Conservation (phyloP, 2,888 invertebrate species). For the Idaea dimidiata region DNA sequence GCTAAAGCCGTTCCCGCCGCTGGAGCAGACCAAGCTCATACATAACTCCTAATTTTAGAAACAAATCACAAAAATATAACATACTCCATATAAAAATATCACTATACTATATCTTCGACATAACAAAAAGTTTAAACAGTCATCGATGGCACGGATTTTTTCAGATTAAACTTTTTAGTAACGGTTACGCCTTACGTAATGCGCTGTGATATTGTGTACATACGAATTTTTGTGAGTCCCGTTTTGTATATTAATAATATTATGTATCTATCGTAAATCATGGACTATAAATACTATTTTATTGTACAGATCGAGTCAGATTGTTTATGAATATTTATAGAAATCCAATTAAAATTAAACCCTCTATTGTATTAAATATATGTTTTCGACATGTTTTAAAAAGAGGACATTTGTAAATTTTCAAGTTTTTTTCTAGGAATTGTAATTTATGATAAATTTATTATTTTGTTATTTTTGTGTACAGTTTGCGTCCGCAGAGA, state of each 20-base stretch:
- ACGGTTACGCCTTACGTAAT: constrained; percentile 6
- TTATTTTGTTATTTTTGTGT: constrained; percentile 70
- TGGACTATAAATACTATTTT: constrained; percentile 45
- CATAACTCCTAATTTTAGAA: constrained; percentile 47
- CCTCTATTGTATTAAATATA: constrained; percentile 28
- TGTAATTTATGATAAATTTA: constrained; percentile 60
- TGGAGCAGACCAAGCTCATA: constrained; percentile 69
- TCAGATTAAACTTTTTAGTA: constrained; percentile 15
- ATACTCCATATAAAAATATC: not conserved
- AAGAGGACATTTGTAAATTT: constrained; percentile 60
- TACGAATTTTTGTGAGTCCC: constrained; percentile 57
- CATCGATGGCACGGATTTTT: constrained; percentile 5
- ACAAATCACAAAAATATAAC: constrained; percentile 6
- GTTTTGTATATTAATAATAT: constrained; percentile 59
- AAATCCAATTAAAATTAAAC: constrained; percentile 24
- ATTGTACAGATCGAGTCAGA: constrained; percentile 57
- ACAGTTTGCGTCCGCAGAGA: constrained; percentile 57
- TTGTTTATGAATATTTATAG: constrained; percentile 52
- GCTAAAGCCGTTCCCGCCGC: constrained; percentile 74
- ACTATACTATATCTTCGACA: constrained; percentile 14
- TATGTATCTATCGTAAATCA: constrained; percentile 53
- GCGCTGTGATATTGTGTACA: constrained; percentile 69
- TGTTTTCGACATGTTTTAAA: constrained; percentile 56
- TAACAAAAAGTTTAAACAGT: constrained; percentile 8
- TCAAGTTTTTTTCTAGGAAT: constrained; percentile 54